Evolutionary conservation across 2,797 vertebrate species (phyloP).

Genomic region (Gallinago stenura): DNA sequence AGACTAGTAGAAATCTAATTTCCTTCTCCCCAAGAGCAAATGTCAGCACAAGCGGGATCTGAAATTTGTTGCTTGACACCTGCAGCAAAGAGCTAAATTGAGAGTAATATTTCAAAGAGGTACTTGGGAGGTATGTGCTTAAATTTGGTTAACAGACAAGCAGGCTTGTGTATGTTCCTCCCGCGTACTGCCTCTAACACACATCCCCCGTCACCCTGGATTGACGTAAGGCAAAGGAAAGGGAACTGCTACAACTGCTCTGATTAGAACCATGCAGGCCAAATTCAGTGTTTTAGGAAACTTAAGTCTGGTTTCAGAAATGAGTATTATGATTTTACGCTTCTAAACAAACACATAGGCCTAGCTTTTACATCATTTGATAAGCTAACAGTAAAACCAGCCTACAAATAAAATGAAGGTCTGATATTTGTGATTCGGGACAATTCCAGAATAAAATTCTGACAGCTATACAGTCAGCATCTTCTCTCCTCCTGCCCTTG

Average conservation of each 20-base stretch:
- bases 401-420: neutral
- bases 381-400: neutral
- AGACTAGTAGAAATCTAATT: conserved; percentile 78
- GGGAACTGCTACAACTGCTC: neutral
- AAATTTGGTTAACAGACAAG: conserved; percentile 69
- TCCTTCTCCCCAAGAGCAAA: conserved; percentile 75
- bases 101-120: conserved; percentile 75
- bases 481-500: neutral
- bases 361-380: neutral
- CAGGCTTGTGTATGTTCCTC: neutral
- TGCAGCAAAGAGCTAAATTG: conserved; percentile 72
- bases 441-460: neutral
- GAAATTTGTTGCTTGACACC: conserved; percentile 74
- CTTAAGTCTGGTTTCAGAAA: neutral
- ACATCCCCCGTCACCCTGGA: neutral
- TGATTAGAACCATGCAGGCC: conserved; percentile 21
- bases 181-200: neutral
- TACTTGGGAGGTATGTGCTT: conserved; percentile 39
- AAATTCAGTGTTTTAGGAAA: neutral
- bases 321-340: neutral
- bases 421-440: neutral
- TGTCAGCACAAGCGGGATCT: conserved; percentile 71
- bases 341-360: neutral
- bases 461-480: neutral
- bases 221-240: neutral